phyloP scores from a whole-genome alignment of 2,113 vertebrate genomes.

The Lagopus muta region DNA sequence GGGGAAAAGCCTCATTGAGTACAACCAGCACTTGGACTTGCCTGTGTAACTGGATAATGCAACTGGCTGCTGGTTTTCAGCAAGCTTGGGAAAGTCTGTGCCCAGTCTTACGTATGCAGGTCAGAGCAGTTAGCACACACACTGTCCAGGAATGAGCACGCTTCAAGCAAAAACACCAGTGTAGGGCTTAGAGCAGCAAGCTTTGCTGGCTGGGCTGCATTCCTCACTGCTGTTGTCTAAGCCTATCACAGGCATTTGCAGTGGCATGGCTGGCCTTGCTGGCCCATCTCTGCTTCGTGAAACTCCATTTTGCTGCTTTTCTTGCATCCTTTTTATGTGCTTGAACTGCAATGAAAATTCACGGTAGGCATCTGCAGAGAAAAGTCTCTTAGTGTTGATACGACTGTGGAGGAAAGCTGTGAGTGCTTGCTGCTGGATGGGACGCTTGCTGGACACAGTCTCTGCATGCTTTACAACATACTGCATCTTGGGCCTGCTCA shows the following conservation, averaged over 20 bases:
- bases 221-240: background rate
- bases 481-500: rapidly evolving
- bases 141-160: background rate
- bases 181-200: background rate
- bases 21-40: background rate
- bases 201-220: background rate
- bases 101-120: background rate
- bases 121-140: background rate
- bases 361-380: rapidly evolving
- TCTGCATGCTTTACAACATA: background rate
- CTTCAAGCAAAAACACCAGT: background rate
- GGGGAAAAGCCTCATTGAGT: background rate
- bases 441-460: background rate
- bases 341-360: background rate
- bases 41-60: background rate
- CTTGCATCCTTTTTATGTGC: background rate
- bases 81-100: no score
- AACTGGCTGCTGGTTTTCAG: background rate
- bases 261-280: background rate
- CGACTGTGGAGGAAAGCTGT: rapidly evolving
- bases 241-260: rapidly evolving
- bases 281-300: background rate
- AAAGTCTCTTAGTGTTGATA: background rate
- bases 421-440: background rate
- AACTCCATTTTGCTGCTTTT: background rate